Percentiles rank a stretch among this genome's conserved stretches.
Evolutionary conservation across 2,888 invertebrate species (phyloP).

Genomic region (Physocephala rufipes): DNA sequence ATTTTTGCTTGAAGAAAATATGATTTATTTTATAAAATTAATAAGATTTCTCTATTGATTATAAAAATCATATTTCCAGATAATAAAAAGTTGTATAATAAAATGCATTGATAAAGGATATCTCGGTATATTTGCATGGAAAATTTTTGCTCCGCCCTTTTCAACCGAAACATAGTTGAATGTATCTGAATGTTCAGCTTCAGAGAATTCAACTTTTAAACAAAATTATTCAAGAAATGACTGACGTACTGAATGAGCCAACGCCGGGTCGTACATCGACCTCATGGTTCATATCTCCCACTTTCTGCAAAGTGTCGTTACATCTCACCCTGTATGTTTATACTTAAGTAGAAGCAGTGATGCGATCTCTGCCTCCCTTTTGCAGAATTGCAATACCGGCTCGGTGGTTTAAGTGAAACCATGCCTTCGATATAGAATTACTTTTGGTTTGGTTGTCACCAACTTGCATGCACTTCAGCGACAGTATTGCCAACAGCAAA

Average conservation of each 20-base stretch:
- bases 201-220: background rate
- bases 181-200: slow-evolving; percentile 18
- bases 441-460: slow-evolving; percentile 22
- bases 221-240: slow-evolving; percentile 2
- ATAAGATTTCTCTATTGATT: no score
- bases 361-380: no score
- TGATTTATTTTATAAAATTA: background rate
- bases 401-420: background rate
- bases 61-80: no score
- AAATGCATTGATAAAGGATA: no score
- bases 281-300: slow-evolving; percentile 27
- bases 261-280: slow-evolving; percentile 13
- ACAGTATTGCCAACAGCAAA: slow-evolving; percentile 24
- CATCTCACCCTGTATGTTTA: slow-evolving; percentile 24
- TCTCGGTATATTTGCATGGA: background rate
- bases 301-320: slow-evolving; percentile 31
- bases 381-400: no score
- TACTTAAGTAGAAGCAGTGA: background rate
- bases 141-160: background rate
- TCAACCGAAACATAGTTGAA: slow-evolving; percentile 8
- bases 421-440: background rate
- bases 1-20: no score
- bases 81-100: no score
- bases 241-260: background rate
- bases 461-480: slow-evolving; percentile 23